These are phyloP conservation scores for Pogonus chalceus DNA, from an alignment of 1,140 invertebrate species.

Conservation along the genomic window DNA sequence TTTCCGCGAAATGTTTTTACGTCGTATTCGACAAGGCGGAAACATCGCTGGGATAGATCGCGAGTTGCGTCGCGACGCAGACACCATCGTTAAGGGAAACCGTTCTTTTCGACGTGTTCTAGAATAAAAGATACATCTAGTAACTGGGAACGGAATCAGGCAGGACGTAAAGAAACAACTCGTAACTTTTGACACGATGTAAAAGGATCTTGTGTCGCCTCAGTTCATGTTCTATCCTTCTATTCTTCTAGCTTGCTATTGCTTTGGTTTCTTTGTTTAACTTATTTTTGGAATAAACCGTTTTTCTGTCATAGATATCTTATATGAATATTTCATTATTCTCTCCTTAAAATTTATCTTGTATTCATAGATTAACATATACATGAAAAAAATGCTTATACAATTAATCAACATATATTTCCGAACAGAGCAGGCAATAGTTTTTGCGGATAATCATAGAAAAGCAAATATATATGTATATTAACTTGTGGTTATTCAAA, in stretches of 20 bases:
- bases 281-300: too few species aligned
- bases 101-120: background rate
- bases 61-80: too few species aligned
- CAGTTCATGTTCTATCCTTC: too few species aligned
- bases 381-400: background rate
- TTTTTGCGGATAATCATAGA: too few species aligned
- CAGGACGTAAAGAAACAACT: conserved; percentile 3
- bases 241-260: too few species aligned
- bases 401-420: too few species aligned
- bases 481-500: too few species aligned
- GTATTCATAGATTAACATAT: background rate
- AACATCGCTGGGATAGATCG: too few species aligned
- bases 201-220: background rate
- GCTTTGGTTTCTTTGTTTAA: too few species aligned
- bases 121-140: background rate
- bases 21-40: background rate
- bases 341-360: background rate
- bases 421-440: too few species aligned
- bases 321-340: background rate
- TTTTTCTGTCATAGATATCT: background rate
- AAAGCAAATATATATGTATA: too few species aligned
- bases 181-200: background rate
- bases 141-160: background rate
- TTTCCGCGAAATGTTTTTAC: too few species aligned
- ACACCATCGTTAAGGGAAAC: background rate